Evolutionary conservation across 2,113 vertebrate species (phyloP).

Genomic region (Callionymus lyra): DNA sequence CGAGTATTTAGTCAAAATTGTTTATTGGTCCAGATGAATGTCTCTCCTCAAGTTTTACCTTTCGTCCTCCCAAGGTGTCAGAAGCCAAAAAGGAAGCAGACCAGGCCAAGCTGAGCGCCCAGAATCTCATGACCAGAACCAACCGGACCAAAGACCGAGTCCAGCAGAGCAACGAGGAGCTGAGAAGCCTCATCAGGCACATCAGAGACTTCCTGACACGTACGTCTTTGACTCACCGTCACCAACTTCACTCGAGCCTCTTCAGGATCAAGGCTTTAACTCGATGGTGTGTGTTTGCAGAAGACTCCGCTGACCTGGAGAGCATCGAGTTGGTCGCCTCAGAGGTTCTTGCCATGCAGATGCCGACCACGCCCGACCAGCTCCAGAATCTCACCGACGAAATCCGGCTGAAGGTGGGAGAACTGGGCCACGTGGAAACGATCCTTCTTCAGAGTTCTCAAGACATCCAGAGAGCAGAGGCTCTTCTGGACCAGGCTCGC

Average conservation of each 20-base stretch:
- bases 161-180: constrained; percentile 83
- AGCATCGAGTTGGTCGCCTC: constrained; percentile 91
- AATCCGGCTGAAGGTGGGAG: constrained; percentile 83
- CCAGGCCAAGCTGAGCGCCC: constrained; percentile 82
- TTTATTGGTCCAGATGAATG: too few species aligned
- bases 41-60: neutral
- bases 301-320: constrained; percentile 87
- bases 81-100: constrained; percentile 87
- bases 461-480: constrained; percentile 81
- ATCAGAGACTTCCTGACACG: constrained; percentile 90
- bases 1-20: too few species aligned
- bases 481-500: constrained; percentile 79
- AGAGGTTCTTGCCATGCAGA: constrained; percentile 90
- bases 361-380: constrained; percentile 89
- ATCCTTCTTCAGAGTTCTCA: constrained; percentile 84
- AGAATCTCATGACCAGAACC: constrained; percentile 80
- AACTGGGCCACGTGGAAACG: constrained; percentile 82
- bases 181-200: constrained; percentile 84
- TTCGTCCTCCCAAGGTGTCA: constrained; percentile 67
- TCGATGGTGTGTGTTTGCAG: constrained; percentile 57
- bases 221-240: constrained; percentile 49
- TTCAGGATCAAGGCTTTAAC: too few species aligned
- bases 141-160: constrained; percentile 84
- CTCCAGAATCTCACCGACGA: constrained; percentile 84
- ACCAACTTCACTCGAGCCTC: neutral